Evolutionary conservation across 2,113 vertebrate genomes (phyloP).

Genomic region (Pygoscelis adeliae): DNA sequence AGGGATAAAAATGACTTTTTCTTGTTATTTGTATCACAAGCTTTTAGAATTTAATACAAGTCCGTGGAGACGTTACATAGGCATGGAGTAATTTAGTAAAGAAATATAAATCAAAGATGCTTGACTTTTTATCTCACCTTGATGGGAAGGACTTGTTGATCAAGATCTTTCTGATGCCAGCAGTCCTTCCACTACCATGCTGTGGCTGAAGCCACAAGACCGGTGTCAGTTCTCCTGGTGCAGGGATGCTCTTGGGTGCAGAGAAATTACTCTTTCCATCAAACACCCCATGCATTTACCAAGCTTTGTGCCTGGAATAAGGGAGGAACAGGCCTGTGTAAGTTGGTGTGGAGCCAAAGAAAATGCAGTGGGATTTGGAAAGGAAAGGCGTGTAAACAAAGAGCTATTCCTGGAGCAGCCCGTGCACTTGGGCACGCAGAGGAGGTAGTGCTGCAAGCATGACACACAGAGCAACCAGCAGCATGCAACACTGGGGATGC

Average conservation of each 20-base stretch:
- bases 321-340: neutral
- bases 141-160: neutral
- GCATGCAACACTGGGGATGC: neutral
- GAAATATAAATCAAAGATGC: neutral
- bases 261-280: neutral
- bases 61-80: neutral
- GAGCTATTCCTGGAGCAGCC: slow-evolving; percentile 26
- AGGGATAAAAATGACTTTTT: neutral
- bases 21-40: neutral
- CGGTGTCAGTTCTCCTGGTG: accelerated
- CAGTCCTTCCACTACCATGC: accelerated
- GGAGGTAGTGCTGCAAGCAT: neutral
- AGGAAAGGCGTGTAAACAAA: neutral
- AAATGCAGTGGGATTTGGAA: neutral
- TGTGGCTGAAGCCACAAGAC: accelerated
- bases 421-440: neutral
- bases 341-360: slow-evolving; percentile 9
- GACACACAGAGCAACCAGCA: neutral
- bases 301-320: neutral
- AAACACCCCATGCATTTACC: neutral
- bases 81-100: neutral
- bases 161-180: neutral
- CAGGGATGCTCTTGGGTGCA: neutral
- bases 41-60: accelerated
- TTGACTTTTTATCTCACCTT: neutral